Evolutionary conservation across 2,888 invertebrate genomes (phyloP).

Genomic region (Oxytorus armatus): DNA sequence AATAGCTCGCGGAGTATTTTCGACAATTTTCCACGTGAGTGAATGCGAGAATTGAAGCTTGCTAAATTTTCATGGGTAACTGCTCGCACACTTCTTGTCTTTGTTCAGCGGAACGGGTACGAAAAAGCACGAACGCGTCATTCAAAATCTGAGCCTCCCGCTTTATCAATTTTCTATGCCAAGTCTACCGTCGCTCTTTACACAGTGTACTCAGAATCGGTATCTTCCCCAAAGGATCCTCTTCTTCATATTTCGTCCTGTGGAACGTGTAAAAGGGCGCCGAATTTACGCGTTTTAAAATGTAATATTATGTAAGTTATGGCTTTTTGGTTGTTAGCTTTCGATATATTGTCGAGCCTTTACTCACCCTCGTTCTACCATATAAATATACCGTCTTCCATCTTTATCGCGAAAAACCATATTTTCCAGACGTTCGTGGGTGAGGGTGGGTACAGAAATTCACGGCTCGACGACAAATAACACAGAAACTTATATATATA

Average conservation of each 20-base stretch:
- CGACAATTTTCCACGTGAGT: background rate
- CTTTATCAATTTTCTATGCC: slow-evolving; percentile 9
- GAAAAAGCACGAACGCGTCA: background rate
- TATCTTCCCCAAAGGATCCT: slow-evolving; percentile 27
- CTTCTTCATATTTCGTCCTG: slow-evolving; percentile 19
- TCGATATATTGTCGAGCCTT: too few relatives aligned
- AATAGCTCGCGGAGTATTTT: too few relatives aligned
- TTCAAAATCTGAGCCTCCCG: slow-evolving; percentile 29
- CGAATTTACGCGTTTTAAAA: too few relatives aligned
- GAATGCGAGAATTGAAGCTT: background rate
- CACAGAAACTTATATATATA: slow-evolving; percentile 16
- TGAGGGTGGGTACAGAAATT: slow-evolving; percentile 40
- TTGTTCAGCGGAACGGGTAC: background rate
- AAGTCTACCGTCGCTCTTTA: slow-evolving; percentile 10
- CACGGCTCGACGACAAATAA: slow-evolving; percentile 43
- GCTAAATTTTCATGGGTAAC: background rate
- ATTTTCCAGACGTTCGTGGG: slow-evolving; percentile 41
- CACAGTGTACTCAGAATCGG: slow-evolving; percentile 4
- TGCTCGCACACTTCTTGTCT: background rate
- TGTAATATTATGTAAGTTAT: too few relatives aligned
- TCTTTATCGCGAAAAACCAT: slow-evolving; percentile 45
- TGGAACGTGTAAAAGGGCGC: background rate
- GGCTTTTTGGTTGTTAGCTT: too few relatives aligned
- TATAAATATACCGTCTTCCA: slow-evolving; percentile 1
- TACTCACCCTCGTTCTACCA: too few relatives aligned